A percentile compares a stretch with the other conserved stretches of the same genome.
Evolutionary conservation across 2,113 vertebrate genomes (phyloP).

Genomic region (Hystrix cristata): DNA sequence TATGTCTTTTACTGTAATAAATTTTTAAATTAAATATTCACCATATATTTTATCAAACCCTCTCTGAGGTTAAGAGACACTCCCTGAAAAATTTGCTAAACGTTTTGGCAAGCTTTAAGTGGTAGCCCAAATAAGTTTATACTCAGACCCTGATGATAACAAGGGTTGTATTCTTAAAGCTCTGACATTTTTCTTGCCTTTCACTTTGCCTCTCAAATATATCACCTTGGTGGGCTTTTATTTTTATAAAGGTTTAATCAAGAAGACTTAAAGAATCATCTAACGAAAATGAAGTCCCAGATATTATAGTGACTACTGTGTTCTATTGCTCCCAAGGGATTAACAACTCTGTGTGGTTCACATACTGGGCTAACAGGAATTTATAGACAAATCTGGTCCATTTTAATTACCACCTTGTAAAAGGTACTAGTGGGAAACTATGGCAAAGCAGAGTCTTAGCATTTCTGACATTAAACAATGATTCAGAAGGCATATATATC

Average conservation of each 20-base stretch:
- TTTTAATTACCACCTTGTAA: conserved; percentile 3
- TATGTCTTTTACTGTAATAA: background rate
- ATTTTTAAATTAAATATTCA: background rate
- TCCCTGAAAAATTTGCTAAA: background rate
- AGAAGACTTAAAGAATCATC: conserved; percentile 32
- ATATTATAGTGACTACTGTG: background rate
- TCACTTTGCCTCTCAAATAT: background rate
- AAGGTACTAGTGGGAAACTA: background rate
- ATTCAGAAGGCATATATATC: background rate
- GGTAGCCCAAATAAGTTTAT: background rate
- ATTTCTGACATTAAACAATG: conserved; percentile 7
- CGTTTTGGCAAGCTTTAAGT: background rate
- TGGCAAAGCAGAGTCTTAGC: background rate
- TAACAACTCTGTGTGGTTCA: background rate
- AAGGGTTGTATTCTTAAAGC: background rate
- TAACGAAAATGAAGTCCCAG: conserved; percentile 5
- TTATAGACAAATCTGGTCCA: background rate
- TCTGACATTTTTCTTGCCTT: background rate
- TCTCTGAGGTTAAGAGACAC: background rate
- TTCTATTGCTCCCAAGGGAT: background rate
- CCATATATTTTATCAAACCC: background rate
- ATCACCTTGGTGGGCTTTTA: background rate
- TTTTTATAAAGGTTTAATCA: conserved; percentile 10
- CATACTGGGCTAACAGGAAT: background rate
- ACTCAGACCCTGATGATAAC: background rate